Evolutionary conservation across 2,797 vertebrate genomes (phyloP), one percentile per base, ranked within the genome.

Genomic region (Benthosema pterotum): DNA sequence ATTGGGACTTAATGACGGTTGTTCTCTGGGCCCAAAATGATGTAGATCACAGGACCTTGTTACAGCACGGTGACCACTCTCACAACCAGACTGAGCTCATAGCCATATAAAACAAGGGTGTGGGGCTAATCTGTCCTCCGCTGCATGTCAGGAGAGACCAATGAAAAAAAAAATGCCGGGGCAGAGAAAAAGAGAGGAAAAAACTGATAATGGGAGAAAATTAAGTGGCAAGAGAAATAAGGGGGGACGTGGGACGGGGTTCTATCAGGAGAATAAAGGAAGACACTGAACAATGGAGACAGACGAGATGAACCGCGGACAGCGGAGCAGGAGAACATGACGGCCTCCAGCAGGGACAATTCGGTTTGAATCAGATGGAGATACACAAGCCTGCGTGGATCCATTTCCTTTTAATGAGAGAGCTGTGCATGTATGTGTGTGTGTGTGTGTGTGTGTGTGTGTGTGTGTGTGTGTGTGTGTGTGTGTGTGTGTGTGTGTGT

Each of bases 331-430:
- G 2, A 11, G 9, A 38, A 9, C 1, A 38, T 38, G 8, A 38
- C 32, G 32, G 32, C 32, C 32, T 38, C 32, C 32, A 11, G 32
- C 8, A 9, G 32, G 8, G 32, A 38, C 32, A 11, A 9, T 11
- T 38, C 32, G 62, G 58, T 80, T 79, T 71, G 69, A 72, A 50
- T 75, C 52, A 2, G 64, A 67, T 14, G 50, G 56, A 71, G 65
- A 75, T 72, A 53, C 53, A 75, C 80, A 80, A 59, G 66, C 66
- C 72, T 56, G 53, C 12, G 42, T 75, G 76, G 80, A 83, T 83
- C 59, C 13, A 82, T 88, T 78, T 88, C 55, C 78, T 53, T 86
- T 87, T 81, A 83, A 85, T 63, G 54, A 84, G 80, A 75, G 72
- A 72, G 32, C 59, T 80, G 22, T 81, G 55, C 67, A 67, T 57